Percentiles rank a stretch among this genome's conserved stretches.
phyloP scores from a whole-genome alignment of 64 coral and sea anemone genomes.

The Porites lutea region DNA sequence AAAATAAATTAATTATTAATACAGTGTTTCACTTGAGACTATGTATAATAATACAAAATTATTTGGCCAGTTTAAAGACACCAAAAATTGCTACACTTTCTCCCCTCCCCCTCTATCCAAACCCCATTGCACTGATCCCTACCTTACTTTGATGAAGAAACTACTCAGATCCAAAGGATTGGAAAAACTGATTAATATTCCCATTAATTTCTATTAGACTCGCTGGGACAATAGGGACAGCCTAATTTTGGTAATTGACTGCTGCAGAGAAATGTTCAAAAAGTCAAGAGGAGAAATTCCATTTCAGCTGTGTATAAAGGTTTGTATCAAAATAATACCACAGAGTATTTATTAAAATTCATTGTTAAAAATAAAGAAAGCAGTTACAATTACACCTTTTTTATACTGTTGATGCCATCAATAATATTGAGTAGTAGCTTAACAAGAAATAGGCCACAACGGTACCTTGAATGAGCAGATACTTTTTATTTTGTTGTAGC shows the following conservation, averaged over 20 bases:
- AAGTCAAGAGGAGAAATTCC: conserved; percentile 57
- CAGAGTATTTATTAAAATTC: background rate
- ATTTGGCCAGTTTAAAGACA: too few relatives aligned
- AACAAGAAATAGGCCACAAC: background rate
- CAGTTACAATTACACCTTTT: background rate
- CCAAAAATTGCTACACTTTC: too few relatives aligned
- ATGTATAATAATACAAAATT: too few relatives aligned
- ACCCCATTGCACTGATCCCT: too few relatives aligned
- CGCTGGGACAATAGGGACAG: conserved; percentile 86
- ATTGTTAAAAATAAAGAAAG: background rate
- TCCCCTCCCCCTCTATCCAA: too few relatives aligned
- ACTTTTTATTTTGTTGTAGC: too few relatives aligned
- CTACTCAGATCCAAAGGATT: too few relatives aligned
- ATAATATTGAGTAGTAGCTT: background rate
- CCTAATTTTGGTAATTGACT: conserved; percentile 89
- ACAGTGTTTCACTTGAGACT: too few relatives aligned
- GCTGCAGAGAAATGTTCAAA: conserved; percentile 82
- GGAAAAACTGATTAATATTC: background rate
- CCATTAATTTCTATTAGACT: conserved; percentile 20
- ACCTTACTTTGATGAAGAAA: too few relatives aligned
- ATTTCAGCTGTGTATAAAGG: conserved; percentile 89
- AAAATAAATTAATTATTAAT: too few relatives aligned
- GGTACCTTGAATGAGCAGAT: too few relatives aligned
- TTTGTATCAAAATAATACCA: conserved; percentile 16
- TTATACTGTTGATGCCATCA: background rate